Evolutionary conservation across 1,140 invertebrate species (phyloP).

Genomic region (Pissodes strobi): DNA sequence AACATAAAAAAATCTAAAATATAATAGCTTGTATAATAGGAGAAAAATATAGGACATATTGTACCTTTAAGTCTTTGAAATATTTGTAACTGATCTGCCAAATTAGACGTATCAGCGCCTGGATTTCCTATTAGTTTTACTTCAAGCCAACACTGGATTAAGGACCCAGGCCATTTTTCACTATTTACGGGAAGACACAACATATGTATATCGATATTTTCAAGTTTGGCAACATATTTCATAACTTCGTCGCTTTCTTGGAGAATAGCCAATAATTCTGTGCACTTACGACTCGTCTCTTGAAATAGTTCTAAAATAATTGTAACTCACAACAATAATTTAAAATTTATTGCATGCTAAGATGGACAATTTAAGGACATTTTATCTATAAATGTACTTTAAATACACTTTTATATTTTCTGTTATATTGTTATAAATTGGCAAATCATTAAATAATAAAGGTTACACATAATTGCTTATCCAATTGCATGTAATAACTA

Average conservation of each 20-base stretch:
- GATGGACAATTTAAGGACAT: no score
- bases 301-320: constrained; percentile 57
- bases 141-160: constrained; percentile 70
- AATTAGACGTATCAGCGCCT: constrained; percentile 73
- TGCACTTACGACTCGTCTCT: constrained; percentile 73
- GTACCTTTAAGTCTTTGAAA: constrained; percentile 81
- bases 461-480: no score
- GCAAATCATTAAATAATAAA: no score
- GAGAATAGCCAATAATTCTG: constrained; percentile 68
- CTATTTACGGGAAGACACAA: constrained; percentile 61
- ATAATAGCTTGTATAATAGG: background rate
- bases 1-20: background rate
- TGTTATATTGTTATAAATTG: no score
- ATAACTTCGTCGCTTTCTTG: constrained; percentile 57
- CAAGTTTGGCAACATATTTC: constrained; percentile 59
- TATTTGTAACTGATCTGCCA: constrained; percentile 80
- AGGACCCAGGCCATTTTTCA: constrained; percentile 72
- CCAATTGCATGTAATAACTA: no score
- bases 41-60: constrained; percentile 29
- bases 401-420: no score
- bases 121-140: constrained; percentile 77
- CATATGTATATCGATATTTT: constrained; percentile 66
- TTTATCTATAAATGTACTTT: no score
- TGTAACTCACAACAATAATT: no score
- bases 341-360: no score